Evolutionary conservation across 64 coral and sea anemone genomes (phyloP).

Genomic region (Cladopsammia gracilis): DNA sequence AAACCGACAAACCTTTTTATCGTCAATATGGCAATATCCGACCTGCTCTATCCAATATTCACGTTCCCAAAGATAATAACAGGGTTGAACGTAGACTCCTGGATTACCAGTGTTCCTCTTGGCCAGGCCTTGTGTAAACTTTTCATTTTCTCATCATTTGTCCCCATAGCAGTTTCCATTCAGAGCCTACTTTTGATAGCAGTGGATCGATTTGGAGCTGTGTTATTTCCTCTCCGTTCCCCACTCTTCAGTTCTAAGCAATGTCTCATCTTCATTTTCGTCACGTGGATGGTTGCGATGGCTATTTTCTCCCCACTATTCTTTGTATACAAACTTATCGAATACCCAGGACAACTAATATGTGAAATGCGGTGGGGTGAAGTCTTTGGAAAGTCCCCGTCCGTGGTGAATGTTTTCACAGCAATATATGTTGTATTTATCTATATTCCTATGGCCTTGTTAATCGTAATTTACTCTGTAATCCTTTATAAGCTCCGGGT

Average conservation of each 20-base stretch:
- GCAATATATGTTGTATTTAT: neutral
- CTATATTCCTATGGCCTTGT: neutral
- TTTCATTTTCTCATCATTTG: neutral
- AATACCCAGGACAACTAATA: neutral
- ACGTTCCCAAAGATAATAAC: no score
- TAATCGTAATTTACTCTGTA: neutral
- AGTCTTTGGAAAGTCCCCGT: neutral
- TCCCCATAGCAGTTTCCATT: neutral
- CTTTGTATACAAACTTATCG: neutral
- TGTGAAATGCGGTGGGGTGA: neutral
- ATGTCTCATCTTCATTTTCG: neutral
- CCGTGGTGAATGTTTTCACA: neutral
- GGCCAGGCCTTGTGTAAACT: neutral
- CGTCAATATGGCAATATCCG: no score
- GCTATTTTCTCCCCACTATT: neutral
- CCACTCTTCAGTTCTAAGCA: neutral
- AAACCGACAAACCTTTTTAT: no score
- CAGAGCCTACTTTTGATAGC: neutral
- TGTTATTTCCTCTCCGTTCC: neutral
- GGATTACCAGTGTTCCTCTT: neutral
- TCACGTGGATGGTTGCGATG: neutral
- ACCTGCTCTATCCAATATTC: no score
- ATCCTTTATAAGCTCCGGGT: neutral
- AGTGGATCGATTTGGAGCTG: neutral
- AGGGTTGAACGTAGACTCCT: neutral